Evolutionary conservation across 2,797 vertebrate genomes (phyloP), one percentile per base, ranked within the genome.

Genomic region (Nyctalus aviator): DNA sequence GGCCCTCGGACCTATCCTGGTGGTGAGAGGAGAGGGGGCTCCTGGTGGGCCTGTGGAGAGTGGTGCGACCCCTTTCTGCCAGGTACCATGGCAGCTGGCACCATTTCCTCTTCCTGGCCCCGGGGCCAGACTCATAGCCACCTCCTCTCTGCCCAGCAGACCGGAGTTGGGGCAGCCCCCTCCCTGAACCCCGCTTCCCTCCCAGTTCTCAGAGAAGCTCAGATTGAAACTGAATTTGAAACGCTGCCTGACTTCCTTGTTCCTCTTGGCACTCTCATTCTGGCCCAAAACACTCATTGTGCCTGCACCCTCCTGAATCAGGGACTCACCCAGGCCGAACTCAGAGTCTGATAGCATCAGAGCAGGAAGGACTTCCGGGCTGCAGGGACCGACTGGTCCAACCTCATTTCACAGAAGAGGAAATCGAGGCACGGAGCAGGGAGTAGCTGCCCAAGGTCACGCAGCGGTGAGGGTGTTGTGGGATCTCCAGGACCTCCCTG

Each of bases 171-270:
- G 79, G 23, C 30, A 18, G 55, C 8, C 7, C 6, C 6, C 3
- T 8, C 46, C 64, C 6, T 21, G 0, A 27, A 41, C 78, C 14
- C 15, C 0, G 1, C 14, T 73, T 84, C 89, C 71, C 64, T 13
- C 84, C n/a, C 72, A 18, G 30, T 53, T 77, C 62, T 83, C 89
- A 50, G 68, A 75, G 50, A 20, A 82, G 37, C 55, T 20, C 15
- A 9, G 20, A n/a, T 2, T 32, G 72, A 93, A 91, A 84, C 53
- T 86, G 37, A 44, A 71, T 81, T 77, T 12, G 57, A 75, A 68
- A 76, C 15, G 62, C 25, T 64, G 20, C 35, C 83, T 73, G 41
- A 82, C 37, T 97, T 97, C 96, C 97, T 97, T 93, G 79, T 97
- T 97, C 93, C 96, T 96, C 77, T 96, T 95, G 97, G 92, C 93